These are phyloP conservation scores for Acrobasis suavella DNA, from an alignment of 2,888 invertebrate species.

Conservation along the genomic window DNA sequence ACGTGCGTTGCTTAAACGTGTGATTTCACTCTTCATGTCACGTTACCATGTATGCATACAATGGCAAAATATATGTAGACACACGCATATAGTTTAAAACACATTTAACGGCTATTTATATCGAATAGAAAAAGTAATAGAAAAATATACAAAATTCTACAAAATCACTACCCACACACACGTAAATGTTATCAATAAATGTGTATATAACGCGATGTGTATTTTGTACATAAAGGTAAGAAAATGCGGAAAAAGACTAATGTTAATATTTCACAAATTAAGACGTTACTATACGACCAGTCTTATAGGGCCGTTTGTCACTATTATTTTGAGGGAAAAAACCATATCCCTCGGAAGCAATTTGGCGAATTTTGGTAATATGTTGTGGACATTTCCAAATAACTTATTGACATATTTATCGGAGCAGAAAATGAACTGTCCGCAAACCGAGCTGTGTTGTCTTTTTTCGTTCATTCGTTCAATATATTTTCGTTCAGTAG, in stretches of 20 bases:
- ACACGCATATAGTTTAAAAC: conserved; percentile 13
- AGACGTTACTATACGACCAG: conserved; percentile 25
- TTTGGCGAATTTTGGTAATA: conserved; percentile 19
- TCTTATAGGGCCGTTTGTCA: conserved; percentile 15
- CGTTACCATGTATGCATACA: background rate
- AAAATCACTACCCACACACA: conserved; percentile 28
- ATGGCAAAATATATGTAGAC: conserved; percentile 15
- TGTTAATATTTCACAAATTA: conserved; percentile 36
- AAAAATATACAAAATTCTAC: conserved; percentile 23
- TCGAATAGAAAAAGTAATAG: conserved; percentile 11
- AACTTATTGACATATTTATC: conserved; percentile 14
- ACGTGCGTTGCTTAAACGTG: background rate
- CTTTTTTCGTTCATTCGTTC: background rate
- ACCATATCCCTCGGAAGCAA: background rate
- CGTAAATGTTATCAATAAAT: conserved; percentile 26
- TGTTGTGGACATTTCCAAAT: conserved; percentile 8
- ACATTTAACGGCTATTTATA: conserved; percentile 15
- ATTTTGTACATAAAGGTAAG: conserved; percentile 63
- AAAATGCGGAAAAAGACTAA: conserved; percentile 64
- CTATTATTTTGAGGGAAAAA: background rate
- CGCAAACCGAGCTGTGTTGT: background rate
- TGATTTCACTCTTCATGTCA: background rate
- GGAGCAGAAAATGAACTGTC: conserved; percentile 16
- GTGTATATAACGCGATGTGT: conserved; percentile 46
- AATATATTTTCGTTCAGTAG: background rate